phyloP scores from a whole-genome alignment of 2,797 vertebrate species.

The Acrocephalus scirpaceus region DNA sequence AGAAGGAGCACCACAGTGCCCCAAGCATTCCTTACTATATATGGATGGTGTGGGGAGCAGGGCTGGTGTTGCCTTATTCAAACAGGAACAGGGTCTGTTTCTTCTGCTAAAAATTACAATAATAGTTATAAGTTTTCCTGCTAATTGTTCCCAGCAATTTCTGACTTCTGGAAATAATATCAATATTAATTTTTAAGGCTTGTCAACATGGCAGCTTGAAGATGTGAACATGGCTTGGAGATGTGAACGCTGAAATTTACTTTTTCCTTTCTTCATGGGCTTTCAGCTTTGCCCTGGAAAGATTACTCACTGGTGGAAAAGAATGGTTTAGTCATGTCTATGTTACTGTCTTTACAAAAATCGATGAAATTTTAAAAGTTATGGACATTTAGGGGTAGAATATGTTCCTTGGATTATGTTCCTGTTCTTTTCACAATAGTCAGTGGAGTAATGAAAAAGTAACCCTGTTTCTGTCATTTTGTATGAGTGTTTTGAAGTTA shows the following conservation, averaged over 20 bases:
- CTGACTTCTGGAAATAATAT: neutral
- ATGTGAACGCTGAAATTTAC: accelerated
- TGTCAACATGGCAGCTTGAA: neutral
- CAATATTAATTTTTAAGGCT: neutral
- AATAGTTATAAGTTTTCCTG: neutral
- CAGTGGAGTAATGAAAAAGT: neutral
- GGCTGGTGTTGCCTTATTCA: neutral
- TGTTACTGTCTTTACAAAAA: neutral
- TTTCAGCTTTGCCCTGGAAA: neutral
- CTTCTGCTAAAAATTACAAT: neutral
- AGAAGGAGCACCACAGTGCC: neutral
- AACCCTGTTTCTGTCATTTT: accelerated
- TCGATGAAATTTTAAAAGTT: neutral
- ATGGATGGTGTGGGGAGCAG: slow-evolving; percentile 11
- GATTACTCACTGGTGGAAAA: neutral
- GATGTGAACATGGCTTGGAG: too few relatives aligned
- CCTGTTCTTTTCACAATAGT: neutral
- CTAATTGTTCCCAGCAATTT: neutral
- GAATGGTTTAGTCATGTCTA: neutral
- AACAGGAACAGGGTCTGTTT: neutral
- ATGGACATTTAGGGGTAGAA: neutral
- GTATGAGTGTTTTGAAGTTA: neutral
- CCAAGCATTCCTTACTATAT: slow-evolving; percentile 58
- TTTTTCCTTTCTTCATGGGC: neutral
- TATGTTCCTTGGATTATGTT: neutral